Percentiles rank a stretch among this genome's conserved stretches.
Evolutionary conservation across 2,797 vertebrate genomes (phyloP).

Genomic region (Rhinogobio ventralis): DNA sequence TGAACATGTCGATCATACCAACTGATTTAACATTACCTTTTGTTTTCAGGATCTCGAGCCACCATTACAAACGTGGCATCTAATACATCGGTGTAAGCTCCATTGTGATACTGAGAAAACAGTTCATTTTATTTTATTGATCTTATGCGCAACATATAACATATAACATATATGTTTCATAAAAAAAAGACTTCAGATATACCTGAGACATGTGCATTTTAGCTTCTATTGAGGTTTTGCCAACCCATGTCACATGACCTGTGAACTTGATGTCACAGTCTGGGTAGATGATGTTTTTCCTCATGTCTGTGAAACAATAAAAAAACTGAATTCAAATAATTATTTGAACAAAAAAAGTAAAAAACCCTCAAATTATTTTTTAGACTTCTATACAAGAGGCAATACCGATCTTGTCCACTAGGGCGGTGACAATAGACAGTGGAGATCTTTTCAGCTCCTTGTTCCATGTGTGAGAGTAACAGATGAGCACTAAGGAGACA

Average conservation of each 20-base stretch:
- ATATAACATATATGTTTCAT: neutral
- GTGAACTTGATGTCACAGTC: constrained; percentile 95
- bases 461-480: constrained; percentile 91
- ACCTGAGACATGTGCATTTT: constrained; percentile 99
- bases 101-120: constrained; percentile 77
- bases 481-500: constrained; percentile 88
- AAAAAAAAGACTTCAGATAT: neutral
- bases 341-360: neutral
- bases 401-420: constrained; percentile 97
- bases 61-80: constrained; percentile 99
- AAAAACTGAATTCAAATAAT: neutral
- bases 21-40: constrained; percentile 77
- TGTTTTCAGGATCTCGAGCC: constrained; percentile 94
- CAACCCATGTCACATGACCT: constrained; percentile 95
- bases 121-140: constrained; percentile 49
- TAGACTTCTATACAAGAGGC: neutral
- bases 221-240: constrained; percentile 94
- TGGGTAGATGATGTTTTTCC: constrained; percentile 86
- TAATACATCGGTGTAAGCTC: constrained; percentile 84
- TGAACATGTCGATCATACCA: neutral
- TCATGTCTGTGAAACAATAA: constrained; percentile 81
- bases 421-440: constrained; percentile 95
- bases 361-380: neutral
- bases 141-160: neutral
- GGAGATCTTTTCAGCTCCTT: constrained; percentile 81